These are phyloP conservation scores for Molorchus minor DNA, from an alignment of 2,888 invertebrate species.

Conservation along the genomic window DNA sequence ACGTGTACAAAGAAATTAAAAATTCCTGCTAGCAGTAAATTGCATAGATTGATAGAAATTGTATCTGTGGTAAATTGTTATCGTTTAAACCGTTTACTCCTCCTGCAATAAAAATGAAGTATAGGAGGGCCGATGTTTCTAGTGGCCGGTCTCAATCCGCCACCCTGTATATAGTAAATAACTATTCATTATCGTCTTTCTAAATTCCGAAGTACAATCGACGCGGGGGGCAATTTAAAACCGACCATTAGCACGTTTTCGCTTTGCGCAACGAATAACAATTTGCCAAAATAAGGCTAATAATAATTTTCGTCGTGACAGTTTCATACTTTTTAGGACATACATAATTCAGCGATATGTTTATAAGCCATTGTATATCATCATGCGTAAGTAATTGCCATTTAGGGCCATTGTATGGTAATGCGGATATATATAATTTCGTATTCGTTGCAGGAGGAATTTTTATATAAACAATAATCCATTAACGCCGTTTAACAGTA, in stretches of 20 bases:
- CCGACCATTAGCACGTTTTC: not conserved
- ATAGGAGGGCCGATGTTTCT: no score
- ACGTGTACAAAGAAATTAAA: no score
- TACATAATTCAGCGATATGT: constrained; percentile 36
- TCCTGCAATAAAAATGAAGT: no score
- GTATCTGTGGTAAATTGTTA: no score
- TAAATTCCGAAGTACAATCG: no score
- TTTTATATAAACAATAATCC: constrained; percentile 11
- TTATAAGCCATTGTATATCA: constrained; percentile 30
- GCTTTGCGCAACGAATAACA: not conserved
- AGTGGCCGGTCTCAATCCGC: no score
- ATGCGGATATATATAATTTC: constrained; percentile 19
- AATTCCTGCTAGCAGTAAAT: no score
- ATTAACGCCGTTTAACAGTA: constrained; percentile 13
- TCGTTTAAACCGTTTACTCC: no score
- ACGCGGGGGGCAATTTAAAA: no score
- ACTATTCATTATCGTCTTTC: no score
- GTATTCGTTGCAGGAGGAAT: constrained; percentile 24
- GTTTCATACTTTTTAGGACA: constrained; percentile 1
- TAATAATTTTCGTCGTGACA: not conserved
- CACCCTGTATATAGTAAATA: no score
- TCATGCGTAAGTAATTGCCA: constrained; percentile 30
- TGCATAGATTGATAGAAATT: no score
- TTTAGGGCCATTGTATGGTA: constrained; percentile 34
- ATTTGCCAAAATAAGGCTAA: constrained; percentile 11